Base-by-base conservation (phyloP, 2,797 vertebrate species). In the Lacerta bilineata region DNA sequence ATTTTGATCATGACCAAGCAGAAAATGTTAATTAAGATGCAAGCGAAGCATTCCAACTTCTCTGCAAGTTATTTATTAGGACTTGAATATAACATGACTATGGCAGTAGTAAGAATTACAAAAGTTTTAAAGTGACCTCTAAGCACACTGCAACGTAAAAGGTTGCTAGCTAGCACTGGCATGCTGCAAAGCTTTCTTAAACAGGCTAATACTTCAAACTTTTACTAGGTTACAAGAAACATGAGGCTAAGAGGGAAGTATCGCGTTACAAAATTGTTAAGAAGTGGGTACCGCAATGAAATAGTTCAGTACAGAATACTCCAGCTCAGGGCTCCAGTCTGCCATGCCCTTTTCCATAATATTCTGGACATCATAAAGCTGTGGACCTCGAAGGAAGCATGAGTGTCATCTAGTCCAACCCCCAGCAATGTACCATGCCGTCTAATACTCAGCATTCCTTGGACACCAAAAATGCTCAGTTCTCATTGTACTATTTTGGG, bases 1-100 rank as follows among this genome's bases (percentile, higher is more conserved):
- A 92, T 91, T 94, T 91, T 92, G 89, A 94, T 94, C 92, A 94
- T 93, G 92, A 94, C 90, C 86, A 95, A 94, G 94, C 89, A 95
- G 84, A 94, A 91, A 89, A 93, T 33, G 90, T 92, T 95, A 88
- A 95, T 95, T 95, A 96, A 88, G 84, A 94, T 94, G 92, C 46
- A 85, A 88, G 92, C 81, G 92, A 78, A 91, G 94, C 80, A 92
- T 55, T 75, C 41, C 76, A 68, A 92, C 68, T 90, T 84, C 92
- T 90, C 39, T 39, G 59, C 80, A 92, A 93, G 89, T 94, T 93
- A 93, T 86, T 94, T 82, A 93, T 94, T 86, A 93, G 80, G 61
- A 91, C 71, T 85, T 75, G 89, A 84, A 81, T 25, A 88, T 27
- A 90, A 93, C 80, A 88, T 76, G 88, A 93, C 91, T 77, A 93